Percentiles rank a stretch among this genome's conserved stretches.
Evolutionary conservation across 2,797 vertebrate genomes (phyloP).

Genomic region (Cossypha dichroa): DNA sequence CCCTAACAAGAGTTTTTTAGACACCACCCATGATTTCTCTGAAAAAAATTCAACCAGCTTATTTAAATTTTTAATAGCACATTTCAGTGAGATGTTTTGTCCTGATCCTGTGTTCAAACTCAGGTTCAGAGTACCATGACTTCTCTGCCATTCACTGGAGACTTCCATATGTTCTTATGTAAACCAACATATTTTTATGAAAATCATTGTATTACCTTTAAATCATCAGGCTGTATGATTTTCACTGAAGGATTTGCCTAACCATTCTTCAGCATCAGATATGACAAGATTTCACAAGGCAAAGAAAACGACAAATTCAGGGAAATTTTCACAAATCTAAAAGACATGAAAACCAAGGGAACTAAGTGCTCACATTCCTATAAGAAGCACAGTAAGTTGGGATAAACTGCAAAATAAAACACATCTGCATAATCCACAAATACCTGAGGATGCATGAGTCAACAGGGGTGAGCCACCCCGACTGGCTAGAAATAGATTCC

Average conservation of each 20-base stretch:
- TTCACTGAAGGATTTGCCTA: not conserved
- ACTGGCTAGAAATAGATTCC: not conserved
- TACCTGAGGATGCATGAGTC: not conserved
- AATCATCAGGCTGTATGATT: not conserved
- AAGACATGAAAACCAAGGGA: not conserved
- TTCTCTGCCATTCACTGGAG: not conserved
- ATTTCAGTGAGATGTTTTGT: not conserved
- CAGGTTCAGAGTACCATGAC: no score
- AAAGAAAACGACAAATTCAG: not conserved
- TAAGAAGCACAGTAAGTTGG: not conserved
- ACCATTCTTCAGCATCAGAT: not conserved
- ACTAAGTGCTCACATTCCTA: not conserved
- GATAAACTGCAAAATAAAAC: not conserved
- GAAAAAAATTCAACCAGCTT: not conserved
- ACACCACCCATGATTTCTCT: not conserved
- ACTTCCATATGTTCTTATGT: not conserved
- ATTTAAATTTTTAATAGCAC: not conserved
- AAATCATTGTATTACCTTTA: not conserved
- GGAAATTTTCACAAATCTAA: not conserved
- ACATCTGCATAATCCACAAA: not conserved
- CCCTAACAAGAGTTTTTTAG: not conserved
- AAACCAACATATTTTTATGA: not conserved
- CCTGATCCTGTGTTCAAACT: not conserved
- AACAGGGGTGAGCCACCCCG: not conserved
- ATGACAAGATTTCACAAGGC: not conserved